phyloP scores from a whole-genome alignment of 2,888 invertebrate species.

The Drosophila meridionalis region DNA sequence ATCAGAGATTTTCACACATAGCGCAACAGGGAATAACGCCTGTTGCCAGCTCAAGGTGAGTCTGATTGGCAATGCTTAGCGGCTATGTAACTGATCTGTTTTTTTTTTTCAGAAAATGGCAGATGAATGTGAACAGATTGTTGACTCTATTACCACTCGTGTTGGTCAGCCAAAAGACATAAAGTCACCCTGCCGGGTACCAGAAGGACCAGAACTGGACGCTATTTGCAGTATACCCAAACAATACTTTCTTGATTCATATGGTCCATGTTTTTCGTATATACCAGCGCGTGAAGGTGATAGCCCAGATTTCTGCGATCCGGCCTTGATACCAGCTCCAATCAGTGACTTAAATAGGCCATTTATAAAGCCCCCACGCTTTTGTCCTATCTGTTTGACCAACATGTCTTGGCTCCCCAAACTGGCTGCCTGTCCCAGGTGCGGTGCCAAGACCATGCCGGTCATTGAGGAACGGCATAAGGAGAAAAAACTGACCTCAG shows the following conservation, averaged over 20 bases:
- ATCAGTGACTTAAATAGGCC: constrained; percentile 37
- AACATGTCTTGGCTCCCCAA: constrained; percentile 84
- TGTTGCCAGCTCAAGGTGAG: constrained; percentile 69
- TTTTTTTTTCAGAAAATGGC: constrained; percentile 55
- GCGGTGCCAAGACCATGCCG: constrained; percentile 81
- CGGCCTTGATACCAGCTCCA: constrained; percentile 39
- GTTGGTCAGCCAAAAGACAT: constrained; percentile 30
- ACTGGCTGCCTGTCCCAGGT: constrained; percentile 84
- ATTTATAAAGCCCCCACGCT: constrained; percentile 57
- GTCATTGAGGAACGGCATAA: constrained; percentile 72
- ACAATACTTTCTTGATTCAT: constrained; percentile 2
- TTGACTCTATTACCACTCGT: constrained; percentile 30
- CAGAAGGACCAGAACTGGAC: neutral
- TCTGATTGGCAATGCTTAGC: neutral
- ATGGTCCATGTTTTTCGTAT: constrained; percentile 38
- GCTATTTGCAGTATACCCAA: constrained; percentile 1
- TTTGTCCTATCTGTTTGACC: constrained; percentile 82
- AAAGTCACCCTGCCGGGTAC: constrained; percentile 37
- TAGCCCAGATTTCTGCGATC: constrained; percentile 37
- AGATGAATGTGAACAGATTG: constrained; percentile 47
- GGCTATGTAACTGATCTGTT: neutral
- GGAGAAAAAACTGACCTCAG: constrained; percentile 67
- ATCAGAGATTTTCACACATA: constrained; percentile 40
- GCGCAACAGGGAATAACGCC: constrained; percentile 45
- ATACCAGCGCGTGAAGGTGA: constrained; percentile 31